Percentiles rank a stretch among this genome's conserved stretches.
These are phyloP conservation scores for Drosophila niveifrons DNA, from an alignment of 2,888 invertebrate species.

Conservation along the genomic window DNA sequence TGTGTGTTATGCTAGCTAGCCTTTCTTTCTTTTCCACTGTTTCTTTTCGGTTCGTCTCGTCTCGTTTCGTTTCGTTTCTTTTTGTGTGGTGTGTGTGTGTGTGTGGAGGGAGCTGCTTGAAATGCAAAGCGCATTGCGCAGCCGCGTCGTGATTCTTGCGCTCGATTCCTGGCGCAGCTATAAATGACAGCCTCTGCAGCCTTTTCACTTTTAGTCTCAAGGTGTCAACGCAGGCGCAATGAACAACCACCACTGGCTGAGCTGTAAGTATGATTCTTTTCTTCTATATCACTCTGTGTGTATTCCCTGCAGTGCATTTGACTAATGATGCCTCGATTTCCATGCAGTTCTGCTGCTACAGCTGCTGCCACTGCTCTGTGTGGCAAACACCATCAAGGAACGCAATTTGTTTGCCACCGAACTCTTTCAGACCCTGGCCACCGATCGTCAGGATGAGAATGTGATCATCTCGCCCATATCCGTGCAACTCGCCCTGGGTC, in stretches of 20 bases:
- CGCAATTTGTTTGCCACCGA: conserved; percentile 82
- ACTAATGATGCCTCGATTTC: background rate
- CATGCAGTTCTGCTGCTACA: conserved; percentile 39
- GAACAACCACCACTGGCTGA: conserved; percentile 50
- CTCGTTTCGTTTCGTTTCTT: conserved; percentile 31
- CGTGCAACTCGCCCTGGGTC: conserved; percentile 78
- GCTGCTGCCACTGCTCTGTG: conserved; percentile 38
- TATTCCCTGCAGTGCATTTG: background rate
- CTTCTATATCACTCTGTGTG: background rate
- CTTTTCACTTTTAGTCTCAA: conserved; percentile 76
- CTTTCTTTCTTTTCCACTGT: conserved; percentile 34
- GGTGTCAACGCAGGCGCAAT: conserved; percentile 72
- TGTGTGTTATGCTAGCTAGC: conserved; percentile 13
- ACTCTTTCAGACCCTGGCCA: conserved; percentile 81
- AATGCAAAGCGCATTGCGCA: conserved; percentile 65
- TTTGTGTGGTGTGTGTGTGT: background rate
- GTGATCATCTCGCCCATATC: conserved; percentile 82
- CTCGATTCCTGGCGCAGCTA: conserved; percentile 57
- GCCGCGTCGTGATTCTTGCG: conserved; percentile 38
- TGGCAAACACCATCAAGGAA: conserved; percentile 74
- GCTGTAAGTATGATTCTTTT: conserved; percentile 46
- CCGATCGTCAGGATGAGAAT: conserved; percentile 77
- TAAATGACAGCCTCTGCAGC: conserved; percentile 69
- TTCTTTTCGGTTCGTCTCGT: conserved; percentile 23
- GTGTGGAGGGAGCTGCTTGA: conserved; percentile 37